A percentile compares a stretch with the other conserved stretches of the same genome.
phyloP scores from a whole-genome alignment of 2,113 vertebrate genomes.

The Oreochromis aureus region DNA sequence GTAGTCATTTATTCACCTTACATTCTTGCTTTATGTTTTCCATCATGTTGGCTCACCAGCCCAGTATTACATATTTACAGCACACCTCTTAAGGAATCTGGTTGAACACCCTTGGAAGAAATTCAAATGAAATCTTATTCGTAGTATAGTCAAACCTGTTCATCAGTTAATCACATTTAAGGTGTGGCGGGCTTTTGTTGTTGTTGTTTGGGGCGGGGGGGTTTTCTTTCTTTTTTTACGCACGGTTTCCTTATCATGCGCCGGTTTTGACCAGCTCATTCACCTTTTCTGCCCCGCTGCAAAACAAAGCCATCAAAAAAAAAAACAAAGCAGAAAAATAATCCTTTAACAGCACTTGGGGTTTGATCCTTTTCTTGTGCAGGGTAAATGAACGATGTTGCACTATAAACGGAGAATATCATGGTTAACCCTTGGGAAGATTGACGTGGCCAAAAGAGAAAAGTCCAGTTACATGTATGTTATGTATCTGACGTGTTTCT shows the following conservation, averaged over 20 bases:
- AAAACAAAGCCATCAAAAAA: neutral
- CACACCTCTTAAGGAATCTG: neutral
- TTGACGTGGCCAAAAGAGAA: slow-evolving; percentile 22
- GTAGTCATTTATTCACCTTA: neutral
- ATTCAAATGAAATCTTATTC: neutral
- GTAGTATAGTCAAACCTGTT: neutral
- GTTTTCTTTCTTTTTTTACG: neutral
- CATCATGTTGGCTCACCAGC: neutral
- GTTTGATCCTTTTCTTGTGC: slow-evolving; percentile 6
- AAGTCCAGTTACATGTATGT: slow-evolving; percentile 16
- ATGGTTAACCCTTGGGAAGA: slow-evolving; percentile 17
- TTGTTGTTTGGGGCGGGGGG: neutral
- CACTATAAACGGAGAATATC: slow-evolving; percentile 71
- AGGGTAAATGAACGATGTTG: slow-evolving; percentile 52
- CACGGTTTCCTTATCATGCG: neutral
- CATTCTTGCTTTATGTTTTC: neutral
- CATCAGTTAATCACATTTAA: neutral
- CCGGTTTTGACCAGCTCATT: neutral
- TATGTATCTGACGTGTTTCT: slow-evolving; percentile 7
- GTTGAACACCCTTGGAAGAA: neutral
- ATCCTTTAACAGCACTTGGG: neutral
- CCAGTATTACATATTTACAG: neutral
- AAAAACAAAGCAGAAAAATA: neutral
- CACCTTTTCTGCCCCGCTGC: neutral
- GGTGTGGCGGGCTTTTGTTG: neutral